phyloP scores from a whole-genome alignment of 2,888 invertebrate species.

The Tenthredo distinguenda region DNA sequence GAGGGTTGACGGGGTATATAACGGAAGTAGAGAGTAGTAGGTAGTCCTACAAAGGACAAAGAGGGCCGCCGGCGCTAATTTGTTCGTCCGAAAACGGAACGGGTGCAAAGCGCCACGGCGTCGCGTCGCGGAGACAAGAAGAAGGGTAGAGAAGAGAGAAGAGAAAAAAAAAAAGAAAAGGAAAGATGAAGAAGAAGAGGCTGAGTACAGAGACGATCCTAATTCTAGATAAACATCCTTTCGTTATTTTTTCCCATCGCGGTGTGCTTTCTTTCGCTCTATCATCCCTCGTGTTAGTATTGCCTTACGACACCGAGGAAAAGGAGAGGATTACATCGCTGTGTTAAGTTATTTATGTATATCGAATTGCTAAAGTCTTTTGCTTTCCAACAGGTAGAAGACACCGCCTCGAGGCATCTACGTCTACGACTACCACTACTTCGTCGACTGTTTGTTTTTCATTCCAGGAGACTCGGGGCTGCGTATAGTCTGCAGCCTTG shows the following conservation, averaged over 20 bases:
- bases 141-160: neutral
- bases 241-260: conserved; percentile 72
- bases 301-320: neutral
- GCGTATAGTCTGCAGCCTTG: conserved; percentile 4
- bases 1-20: conserved; percentile 7
- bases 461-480: neutral
- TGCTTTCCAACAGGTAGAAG: conserved; percentile 29
- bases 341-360: neutral
- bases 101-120: neutral
- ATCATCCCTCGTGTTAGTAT: neutral
- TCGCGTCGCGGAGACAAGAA: neutral
- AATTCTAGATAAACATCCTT: conserved; percentile 77
- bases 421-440: neutral
- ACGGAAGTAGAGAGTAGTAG: conserved; percentile 26
- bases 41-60: conserved; percentile 41
- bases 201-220: conserved; percentile 59
- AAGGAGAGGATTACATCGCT: neutral
- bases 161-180: neutral
- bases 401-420: neutral
- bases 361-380: neutral
- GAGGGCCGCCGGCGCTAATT: conserved; percentile 44
- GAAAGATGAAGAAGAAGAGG: neutral
- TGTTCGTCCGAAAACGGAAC: conserved; percentile 23
- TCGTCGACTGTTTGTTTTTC: conserved; percentile 33
- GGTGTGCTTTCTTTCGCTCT: neutral